Evolutionary conservation across 1,140 invertebrate species (phyloP).

Genomic region (Anthonomus grandis): DNA sequence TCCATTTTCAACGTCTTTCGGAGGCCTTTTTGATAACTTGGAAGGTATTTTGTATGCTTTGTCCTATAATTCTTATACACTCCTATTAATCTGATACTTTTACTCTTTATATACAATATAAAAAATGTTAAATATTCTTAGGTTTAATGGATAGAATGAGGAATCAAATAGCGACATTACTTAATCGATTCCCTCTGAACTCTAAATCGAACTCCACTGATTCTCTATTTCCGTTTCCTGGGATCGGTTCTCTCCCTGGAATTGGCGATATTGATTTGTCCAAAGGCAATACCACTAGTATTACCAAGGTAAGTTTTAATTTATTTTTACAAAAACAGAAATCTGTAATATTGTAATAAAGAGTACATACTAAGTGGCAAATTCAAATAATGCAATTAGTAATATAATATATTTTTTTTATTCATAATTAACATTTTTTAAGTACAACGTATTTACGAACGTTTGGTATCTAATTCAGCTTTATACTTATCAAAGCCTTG

Average conservation of each 20-base stretch:
- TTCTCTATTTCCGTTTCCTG: conserved; percentile 30
- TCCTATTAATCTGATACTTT: too few species aligned
- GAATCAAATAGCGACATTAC: conserved; percentile 47
- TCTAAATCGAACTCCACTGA: conserved; percentile 37
- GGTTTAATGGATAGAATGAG: conserved; percentile 49
- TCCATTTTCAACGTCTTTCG: conserved; percentile 26
- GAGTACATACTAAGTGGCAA: too few species aligned
- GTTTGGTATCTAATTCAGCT: conserved; percentile 86
- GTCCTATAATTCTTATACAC: too few species aligned
- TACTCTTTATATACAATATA: neutral
- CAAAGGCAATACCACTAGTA: conserved; percentile 55
- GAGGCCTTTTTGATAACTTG: conserved; percentile 28
- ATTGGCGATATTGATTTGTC: conserved; percentile 48
- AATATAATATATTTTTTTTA: too few species aligned
- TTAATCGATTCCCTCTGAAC: conserved; percentile 33
- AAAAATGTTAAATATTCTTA: conserved; percentile 38
- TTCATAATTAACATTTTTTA: too few species aligned
- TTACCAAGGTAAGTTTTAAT: conserved; percentile 51
- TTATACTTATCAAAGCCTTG: conserved; percentile 90
- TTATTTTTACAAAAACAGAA: too few species aligned
- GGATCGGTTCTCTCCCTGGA: conserved; percentile 29
- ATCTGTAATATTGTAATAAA: too few species aligned
- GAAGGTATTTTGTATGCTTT: conserved; percentile 21
- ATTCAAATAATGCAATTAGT: too few species aligned
- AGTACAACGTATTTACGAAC: too few species aligned